A percentile compares a stretch with the other conserved stretches of the same genome.
These are phyloP conservation scores for Drosophila atroscutellata DNA, from an alignment of 2,888 invertebrate genomes.

Conservation along the genomic window DNA sequence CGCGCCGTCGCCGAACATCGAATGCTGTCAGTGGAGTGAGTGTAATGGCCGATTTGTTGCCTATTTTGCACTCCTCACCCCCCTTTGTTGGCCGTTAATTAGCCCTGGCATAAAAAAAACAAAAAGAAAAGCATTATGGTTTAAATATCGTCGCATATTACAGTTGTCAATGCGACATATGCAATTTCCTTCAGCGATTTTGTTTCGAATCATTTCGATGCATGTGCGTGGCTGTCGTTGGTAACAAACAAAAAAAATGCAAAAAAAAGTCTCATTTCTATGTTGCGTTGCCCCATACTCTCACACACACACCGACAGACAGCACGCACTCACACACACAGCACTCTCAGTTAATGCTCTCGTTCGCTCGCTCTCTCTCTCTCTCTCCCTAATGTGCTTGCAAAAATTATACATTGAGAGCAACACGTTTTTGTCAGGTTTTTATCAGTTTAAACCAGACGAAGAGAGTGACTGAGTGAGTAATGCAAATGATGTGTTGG, in stretches of 20 bases:
- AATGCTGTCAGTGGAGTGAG: slow-evolving; percentile 27
- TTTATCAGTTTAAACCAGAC: slow-evolving; percentile 79
- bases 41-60: slow-evolving; percentile 26
- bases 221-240: slow-evolving; percentile 58
- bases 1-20: slow-evolving; percentile 55
- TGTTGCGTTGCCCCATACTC: slow-evolving; percentile 42
- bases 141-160: slow-evolving; percentile 1
- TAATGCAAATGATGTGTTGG: slow-evolving; percentile 56
- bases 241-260: slow-evolving; percentile 49
- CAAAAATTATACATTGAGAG: slow-evolving; percentile 46
- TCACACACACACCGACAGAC: background rate
- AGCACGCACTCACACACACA: slow-evolving; percentile 21
- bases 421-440: slow-evolving; percentile 79
- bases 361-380: slow-evolving; percentile 20
- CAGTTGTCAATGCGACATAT: slow-evolving; percentile 7
- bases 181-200: slow-evolving; percentile 36
- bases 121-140: slow-evolving; percentile 5
- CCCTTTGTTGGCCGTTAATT: slow-evolving; percentile 32
- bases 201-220: slow-evolving; percentile 52
- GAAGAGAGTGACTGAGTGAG: slow-evolving; percentile 52
- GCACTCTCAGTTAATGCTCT: slow-evolving; percentile 31
- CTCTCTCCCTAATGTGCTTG: slow-evolving; percentile 12
- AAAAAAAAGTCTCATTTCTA: slow-evolving; percentile 20
- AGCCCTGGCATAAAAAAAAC: slow-evolving; percentile 3
- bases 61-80: slow-evolving; percentile 23